phyloP scores from a whole-genome alignment of 2,113 vertebrate genomes.

The Mastomys coucha region DNA sequence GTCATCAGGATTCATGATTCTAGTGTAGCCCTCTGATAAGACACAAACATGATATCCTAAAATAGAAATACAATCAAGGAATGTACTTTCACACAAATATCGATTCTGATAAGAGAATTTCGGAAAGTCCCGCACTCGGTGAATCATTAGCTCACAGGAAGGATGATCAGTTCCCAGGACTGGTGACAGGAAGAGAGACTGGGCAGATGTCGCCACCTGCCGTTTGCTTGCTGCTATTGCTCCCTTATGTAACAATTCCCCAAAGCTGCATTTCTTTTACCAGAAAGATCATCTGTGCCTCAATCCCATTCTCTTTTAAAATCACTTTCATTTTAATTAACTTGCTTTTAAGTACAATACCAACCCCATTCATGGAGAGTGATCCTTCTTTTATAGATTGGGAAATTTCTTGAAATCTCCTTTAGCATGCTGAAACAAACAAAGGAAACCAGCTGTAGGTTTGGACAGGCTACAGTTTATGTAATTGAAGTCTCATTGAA shows the following conservation, averaged over 20 bases:
- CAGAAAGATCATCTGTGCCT: not conserved
- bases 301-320: not conserved
- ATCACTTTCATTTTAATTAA: conserved; percentile 19
- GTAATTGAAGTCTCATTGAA: not conserved
- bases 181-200: conserved; percentile 51
- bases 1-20: conserved; percentile 45
- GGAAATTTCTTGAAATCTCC: not conserved
- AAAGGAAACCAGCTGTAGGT: not conserved
- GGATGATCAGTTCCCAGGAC: not conserved
- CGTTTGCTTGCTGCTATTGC: conserved; percentile 59
- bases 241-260: not conserved
- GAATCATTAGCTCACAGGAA: not conserved
- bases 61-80: conserved; percentile 53
- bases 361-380: not conserved
- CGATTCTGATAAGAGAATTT: not conserved
- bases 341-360: not conserved
- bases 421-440: conserved; percentile 12
- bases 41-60: not conserved
- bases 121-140: conserved; percentile 46
- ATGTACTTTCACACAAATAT: not conserved
- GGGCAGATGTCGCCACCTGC: conserved; percentile 86
- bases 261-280: conserved; percentile 19
- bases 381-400: not conserved
- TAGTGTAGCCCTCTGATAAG: conserved; percentile 48
- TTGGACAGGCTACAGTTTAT: not conserved